phyloP scores from a whole-genome alignment of 2,888 invertebrate genomes.

The Drosophila infuscata region DNA sequence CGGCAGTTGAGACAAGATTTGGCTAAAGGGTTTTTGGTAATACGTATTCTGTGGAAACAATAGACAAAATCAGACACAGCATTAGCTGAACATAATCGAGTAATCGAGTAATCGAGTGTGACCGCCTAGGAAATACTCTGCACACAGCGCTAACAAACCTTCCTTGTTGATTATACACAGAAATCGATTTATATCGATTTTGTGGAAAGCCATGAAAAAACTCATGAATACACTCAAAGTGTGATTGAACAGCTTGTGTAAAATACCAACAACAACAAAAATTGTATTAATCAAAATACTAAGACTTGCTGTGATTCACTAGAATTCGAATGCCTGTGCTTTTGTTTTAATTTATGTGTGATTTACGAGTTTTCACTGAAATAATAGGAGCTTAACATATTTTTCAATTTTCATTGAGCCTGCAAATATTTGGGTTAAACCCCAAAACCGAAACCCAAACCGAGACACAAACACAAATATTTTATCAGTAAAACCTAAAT shows the following conservation, averaged over 20 bases:
- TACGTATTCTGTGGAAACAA: slow-evolving; percentile 4
- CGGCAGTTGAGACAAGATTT: slow-evolving; percentile 1
- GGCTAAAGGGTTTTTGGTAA: slow-evolving; percentile 16
- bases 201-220: neutral
- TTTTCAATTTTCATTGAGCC: slow-evolving; percentile 1
- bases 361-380: slow-evolving; percentile 13
- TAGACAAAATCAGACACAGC: neutral
- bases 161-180: neutral
- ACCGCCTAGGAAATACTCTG: neutral
- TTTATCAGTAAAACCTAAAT: slow-evolving; percentile 37
- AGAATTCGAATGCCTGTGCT: neutral
- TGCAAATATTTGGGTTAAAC: slow-evolving; percentile 10
- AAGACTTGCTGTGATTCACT: slow-evolving; percentile 11
- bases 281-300: neutral
- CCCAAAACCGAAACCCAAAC: slow-evolving; percentile 8
- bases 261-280: neutral
- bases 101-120: neutral
- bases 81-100: neutral
- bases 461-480: slow-evolving; percentile 37
- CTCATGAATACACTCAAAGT: neutral
- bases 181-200: neutral
- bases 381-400: slow-evolving; percentile 19
- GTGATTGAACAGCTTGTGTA: too few relatives aligned
- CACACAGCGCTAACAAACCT: neutral
- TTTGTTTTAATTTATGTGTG: neutral